Conservation (phyloP, 2,113 vertebrate species). For the Protobothrops flavoviridis region DNA sequence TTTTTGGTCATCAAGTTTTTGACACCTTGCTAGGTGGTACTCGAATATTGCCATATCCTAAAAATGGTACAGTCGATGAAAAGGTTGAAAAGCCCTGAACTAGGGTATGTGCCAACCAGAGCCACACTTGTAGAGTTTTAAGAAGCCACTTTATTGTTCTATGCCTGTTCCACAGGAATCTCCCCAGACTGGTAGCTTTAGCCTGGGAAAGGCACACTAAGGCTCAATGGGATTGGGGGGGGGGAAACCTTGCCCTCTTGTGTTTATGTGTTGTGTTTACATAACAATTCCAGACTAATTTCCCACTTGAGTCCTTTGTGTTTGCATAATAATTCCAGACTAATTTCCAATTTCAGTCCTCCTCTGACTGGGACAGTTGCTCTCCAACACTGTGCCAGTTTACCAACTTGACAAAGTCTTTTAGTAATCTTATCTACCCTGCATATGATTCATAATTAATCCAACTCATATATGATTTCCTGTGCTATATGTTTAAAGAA, state of each 20-base stretch:
- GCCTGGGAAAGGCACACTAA: not conserved
- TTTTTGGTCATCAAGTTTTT: no score
- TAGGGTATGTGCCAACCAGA: not conserved
- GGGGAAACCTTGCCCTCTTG: not conserved
- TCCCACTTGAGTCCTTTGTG: not conserved
- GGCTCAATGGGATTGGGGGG: not conserved
- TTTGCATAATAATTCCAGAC: not conserved
- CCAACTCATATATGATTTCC: not conserved
- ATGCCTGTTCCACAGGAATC: not conserved
- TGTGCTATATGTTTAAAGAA: not conserved
- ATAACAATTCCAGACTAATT: not conserved
- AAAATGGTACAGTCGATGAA: no score
- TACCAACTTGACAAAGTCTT: not conserved
- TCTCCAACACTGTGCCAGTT: not conserved
- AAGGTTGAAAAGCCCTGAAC: no score
- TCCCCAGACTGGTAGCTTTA: not conserved
- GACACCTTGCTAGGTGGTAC: no score
- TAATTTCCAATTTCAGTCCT: not conserved
- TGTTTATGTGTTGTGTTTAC: not conserved
- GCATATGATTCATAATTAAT: accelerated
- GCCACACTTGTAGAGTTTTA: not conserved
- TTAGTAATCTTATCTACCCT: not conserved
- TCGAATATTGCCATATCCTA: no score
- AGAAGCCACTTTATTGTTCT: not conserved
- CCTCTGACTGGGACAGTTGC: not conserved